Conservation (phyloP, 2,113 vertebrate genomes). For the Nycticryphes semicollaris region DNA sequence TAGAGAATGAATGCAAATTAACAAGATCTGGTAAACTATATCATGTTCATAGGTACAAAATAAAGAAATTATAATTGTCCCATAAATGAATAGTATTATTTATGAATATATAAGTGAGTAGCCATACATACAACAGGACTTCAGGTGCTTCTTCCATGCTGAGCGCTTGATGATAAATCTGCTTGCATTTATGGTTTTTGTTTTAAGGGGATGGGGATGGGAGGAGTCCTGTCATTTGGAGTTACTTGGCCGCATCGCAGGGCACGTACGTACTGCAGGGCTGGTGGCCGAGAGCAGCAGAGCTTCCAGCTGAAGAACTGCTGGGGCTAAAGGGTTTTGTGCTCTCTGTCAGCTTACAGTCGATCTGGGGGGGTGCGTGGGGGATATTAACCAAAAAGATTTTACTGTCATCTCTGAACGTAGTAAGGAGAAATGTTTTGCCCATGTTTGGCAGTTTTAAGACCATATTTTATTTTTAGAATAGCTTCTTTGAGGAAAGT, state of each 20-base stretch:
- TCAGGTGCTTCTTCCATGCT: not conserved
- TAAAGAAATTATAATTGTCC: not conserved
- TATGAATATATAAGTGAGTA: not conserved
- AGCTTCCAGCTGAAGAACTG: not conserved
- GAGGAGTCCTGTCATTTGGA: not conserved
- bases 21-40: not conserved
- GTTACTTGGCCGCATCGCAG: not conserved
- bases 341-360: not conserved
- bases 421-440: not conserved
- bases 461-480: not conserved
- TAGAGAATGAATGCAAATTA: not conserved
- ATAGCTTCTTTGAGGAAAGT: not conserved
- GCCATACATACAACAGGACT: rapidly evolving
- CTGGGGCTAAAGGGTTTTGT: not conserved
- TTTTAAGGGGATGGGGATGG: not conserved
- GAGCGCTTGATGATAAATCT: not conserved
- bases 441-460: not conserved
- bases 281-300: not conserved
- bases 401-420: not conserved
- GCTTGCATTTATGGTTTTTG: not conserved
- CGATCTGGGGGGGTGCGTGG: not conserved
- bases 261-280: not conserved
- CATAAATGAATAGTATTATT: not conserved
- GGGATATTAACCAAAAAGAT: not conserved
- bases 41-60: not conserved